These are phyloP conservation scores for Elgaria multicarinata DNA, from an alignment of 2,113 vertebrate species.

Conservation along the genomic window DNA sequence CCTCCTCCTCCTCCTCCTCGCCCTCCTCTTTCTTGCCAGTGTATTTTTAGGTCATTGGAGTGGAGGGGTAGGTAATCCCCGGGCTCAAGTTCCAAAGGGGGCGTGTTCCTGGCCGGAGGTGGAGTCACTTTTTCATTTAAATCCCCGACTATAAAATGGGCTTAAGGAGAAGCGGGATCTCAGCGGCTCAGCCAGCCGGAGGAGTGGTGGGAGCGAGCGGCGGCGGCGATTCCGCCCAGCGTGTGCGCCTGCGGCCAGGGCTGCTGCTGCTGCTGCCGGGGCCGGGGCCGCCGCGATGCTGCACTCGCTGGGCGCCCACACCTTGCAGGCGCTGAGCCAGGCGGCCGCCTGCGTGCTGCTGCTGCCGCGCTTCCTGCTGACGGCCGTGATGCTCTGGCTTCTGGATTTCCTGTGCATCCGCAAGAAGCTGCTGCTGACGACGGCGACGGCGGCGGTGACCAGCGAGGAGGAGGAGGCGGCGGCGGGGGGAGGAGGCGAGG, in stretches of 20 bases:
- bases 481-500: not conserved
- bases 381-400: constrained; percentile 94
- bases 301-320: constrained; percentile 87
- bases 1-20: no score
- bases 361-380: constrained; percentile 94
- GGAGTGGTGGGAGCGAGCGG: constrained; percentile 38
- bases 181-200: constrained; percentile 79
- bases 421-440: constrained; percentile 87
- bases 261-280: no score
- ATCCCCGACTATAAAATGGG: constrained; percentile 93
- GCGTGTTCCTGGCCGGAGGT: constrained; percentile 90
- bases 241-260: constrained; percentile 49
- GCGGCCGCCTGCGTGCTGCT: constrained; percentile 91
- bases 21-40: constrained; percentile 40
- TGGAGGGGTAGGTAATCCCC: constrained; percentile 89
- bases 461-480: not conserved
- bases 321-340: constrained; percentile 88
- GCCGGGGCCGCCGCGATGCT: constrained; percentile 76
- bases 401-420: constrained; percentile 96
- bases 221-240: constrained; percentile 43
- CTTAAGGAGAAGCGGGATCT: constrained; percentile 79
- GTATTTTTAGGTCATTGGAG: constrained; percentile 78
- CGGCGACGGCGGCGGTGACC: constrained; percentile 72
- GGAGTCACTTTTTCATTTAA: constrained; percentile 92
- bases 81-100: constrained; percentile 91